A percentile compares a stretch with the other conserved stretches of the same genome.
Conservation (phyloP, 2,113 vertebrate species). For the Lamprotornis superbus region DNA sequence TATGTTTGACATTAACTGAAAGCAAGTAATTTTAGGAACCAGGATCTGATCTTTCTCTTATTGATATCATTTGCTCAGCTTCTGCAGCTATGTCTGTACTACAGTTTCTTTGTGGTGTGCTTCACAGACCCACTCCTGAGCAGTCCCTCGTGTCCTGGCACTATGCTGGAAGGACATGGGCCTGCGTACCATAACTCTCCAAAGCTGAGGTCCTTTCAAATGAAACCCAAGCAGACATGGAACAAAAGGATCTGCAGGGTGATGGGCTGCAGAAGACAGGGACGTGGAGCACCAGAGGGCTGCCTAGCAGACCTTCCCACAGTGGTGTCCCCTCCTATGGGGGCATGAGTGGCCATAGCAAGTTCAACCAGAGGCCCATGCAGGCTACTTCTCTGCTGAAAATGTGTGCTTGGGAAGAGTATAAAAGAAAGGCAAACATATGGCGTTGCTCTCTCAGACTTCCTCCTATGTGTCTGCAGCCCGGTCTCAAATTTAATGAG, state of each 20-base stretch:
- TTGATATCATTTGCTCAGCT: not conserved
- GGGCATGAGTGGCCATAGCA: accelerated
- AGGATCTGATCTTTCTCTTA: constrained; percentile 16
- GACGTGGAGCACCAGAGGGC: not conserved
- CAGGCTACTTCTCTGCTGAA: not conserved
- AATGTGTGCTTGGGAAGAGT: not conserved
- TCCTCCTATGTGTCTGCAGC: not conserved
- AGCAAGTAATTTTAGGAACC: constrained; percentile 9
- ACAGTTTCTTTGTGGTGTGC: not conserved
- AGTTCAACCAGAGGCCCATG: not conserved
- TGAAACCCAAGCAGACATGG: accelerated
- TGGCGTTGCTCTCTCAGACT: not conserved
- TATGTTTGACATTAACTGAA: constrained; percentile 47
- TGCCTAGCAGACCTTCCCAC: not conserved
- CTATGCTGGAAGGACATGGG: not conserved
- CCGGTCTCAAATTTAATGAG: not conserved
- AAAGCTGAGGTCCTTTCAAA: not conserved
- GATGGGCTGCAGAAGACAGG: not conserved
- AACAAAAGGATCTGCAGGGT: accelerated
- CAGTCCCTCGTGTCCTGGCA: not conserved
- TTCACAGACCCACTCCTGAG: accelerated
- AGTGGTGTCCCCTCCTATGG: not conserved
- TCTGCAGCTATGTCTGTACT: not conserved
- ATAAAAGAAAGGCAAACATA: not conserved
- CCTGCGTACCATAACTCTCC: not conserved